A percentile compares a stretch with the other conserved stretches of the same genome.
These are phyloP conservation scores for Pseudomugil tenellus DNA, from an alignment of 2,797 vertebrate species.

Conservation along the genomic window DNA sequence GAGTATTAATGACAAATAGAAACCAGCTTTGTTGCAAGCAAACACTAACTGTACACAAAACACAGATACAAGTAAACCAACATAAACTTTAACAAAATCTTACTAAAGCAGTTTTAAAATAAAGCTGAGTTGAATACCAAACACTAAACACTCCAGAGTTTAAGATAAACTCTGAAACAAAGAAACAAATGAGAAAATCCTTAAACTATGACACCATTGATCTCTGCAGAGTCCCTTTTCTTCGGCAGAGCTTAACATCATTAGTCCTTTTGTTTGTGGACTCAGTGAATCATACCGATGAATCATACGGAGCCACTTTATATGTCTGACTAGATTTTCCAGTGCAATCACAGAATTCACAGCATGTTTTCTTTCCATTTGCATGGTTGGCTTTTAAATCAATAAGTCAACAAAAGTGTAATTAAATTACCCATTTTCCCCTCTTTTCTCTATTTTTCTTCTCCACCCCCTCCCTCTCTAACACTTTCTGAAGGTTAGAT, in stretches of 20 bases:
- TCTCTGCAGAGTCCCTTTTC: constrained; percentile 9
- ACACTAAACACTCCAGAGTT: constrained; percentile 1
- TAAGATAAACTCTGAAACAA: not conserved
- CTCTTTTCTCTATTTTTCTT: not conserved
- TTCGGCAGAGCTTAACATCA: constrained; percentile 16
- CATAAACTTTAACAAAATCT: not conserved
- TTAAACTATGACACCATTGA: constrained; percentile 4
- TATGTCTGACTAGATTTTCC: constrained; percentile 12
- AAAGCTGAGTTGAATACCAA: not conserved
- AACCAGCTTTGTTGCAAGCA: no score
- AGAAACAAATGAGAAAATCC: not conserved
- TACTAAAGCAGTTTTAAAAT: not conserved
- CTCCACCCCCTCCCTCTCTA: constrained; percentile 27
- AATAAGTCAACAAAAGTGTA: constrained; percentile 30
- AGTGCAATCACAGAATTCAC: constrained; percentile 15
- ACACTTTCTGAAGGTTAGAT: constrained; percentile 83
- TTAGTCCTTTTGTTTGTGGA: constrained; percentile 22
- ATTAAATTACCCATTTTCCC: constrained; percentile 37
- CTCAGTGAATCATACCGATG: constrained; percentile 18
- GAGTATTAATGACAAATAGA: no score
- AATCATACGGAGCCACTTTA: constrained; percentile 32
- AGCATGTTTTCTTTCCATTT: constrained; percentile 14
- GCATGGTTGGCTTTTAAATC: constrained; percentile 29
- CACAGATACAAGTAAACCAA: not conserved
- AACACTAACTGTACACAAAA: not conserved